Evolutionary conservation across 2,797 vertebrate species (phyloP), one percentile per base, ranked within the genome.

Genomic region (Dermochelys coriacea): DNA sequence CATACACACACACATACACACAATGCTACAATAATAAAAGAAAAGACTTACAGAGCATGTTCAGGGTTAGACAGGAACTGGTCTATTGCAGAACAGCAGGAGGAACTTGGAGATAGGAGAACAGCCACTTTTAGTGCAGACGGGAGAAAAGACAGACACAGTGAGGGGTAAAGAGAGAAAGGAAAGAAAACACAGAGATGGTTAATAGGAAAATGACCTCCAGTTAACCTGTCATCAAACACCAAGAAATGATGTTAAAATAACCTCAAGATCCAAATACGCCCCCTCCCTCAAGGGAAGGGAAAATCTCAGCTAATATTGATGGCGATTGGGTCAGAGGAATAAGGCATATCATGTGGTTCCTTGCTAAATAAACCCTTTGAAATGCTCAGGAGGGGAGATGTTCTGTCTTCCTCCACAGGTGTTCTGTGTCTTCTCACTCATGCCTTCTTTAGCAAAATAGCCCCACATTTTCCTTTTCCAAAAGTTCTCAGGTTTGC

Each of bases 11-110:
- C 25, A 84, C 19, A 41, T 21, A 57, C 3, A 1, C 49, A 79
- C 82, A 93, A 78, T 92, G 86, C 50, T 88, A 82, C 91, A 97
- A 93, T 95, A 97, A 96, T 93, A 96, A 97, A 96, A 93, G 91
- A 93, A 96, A 95, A 96, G 96, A 98, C 98, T 98, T 98, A 98
- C 98, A 98, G 96, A 96, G 93, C 91, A 96, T 45, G 95, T 90
- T 98, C 98, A 98, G 96, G 98, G 98, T 98, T 99, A 99, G 96
- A 99, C 99, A 98, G 99, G 99, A 98, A 99, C 99, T 96, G 99
- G 99, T 98, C 99, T 99, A 98, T 98, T 99, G 99, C 99, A 99
- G 99, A 99, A 99, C 98, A 99, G 99, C 98, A 99, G 99, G 97
- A 99, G 98, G 97, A 99, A 98, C 98, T 99, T 99, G 99, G 98